Percentiles rank a stretch among this genome's conserved stretches.
phyloP scores from a whole-genome alignment of 1,140 invertebrate species.

The Drosophila bocqueti region DNA sequence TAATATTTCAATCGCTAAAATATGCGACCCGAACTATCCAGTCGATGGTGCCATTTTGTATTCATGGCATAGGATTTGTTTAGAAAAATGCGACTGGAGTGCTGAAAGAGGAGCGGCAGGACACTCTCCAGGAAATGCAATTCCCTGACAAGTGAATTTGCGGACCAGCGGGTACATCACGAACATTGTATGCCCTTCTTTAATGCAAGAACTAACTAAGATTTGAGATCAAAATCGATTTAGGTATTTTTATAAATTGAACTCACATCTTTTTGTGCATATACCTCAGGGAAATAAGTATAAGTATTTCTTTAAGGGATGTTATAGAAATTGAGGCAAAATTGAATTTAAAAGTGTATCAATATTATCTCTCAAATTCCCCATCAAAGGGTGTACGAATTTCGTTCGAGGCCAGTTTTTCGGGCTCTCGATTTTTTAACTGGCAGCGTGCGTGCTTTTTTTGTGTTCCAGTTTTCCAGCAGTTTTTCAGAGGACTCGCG shows the following conservation, averaged over 20 bases:
- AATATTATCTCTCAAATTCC: not conserved
- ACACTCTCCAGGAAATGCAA: conserved; percentile 17
- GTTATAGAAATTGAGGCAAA: not conserved
- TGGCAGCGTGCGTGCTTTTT: conserved; percentile 18
- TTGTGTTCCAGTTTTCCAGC: conserved; percentile 9
- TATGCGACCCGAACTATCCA: conserved; percentile 39
- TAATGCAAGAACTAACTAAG: accelerated
- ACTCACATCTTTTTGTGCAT: no score
- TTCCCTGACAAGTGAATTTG: conserved; percentile 26
- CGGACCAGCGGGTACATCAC: accelerated
- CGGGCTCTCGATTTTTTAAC: conserved; percentile 13
- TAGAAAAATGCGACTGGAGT: conserved; percentile 12
- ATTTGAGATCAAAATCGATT: no score
- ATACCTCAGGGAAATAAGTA: no score
- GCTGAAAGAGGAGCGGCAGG: conserved; percentile 14
- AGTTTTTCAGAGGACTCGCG: conserved; percentile 34
- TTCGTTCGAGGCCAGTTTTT: not conserved
- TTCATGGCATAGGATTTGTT: conserved; percentile 35
- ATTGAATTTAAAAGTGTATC: no score
- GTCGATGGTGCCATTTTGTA: conserved; percentile 33
- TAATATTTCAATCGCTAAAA: conserved; percentile 63
- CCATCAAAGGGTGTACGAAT: conserved; percentile 1
- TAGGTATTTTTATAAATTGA: no score
- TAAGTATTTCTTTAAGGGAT: not conserved
- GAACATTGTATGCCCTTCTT: not conserved